Base-by-base conservation (phyloP, 2,113 vertebrate species). In the Paradisaea rubra region DNA sequence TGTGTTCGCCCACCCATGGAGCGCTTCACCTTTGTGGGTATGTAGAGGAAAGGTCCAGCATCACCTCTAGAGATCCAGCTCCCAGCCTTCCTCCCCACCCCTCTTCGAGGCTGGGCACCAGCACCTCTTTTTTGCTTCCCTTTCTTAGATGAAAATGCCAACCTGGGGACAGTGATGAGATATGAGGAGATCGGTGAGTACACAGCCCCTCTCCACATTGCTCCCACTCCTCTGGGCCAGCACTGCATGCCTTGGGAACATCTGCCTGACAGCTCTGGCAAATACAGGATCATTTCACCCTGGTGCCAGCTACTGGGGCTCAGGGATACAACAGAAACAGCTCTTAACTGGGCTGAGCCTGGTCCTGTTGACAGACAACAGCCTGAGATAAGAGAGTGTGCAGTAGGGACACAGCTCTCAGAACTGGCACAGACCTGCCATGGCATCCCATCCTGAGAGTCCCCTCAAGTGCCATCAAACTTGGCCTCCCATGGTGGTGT, bases 121-220 rank as follows among this genome's bases (percentile, higher is more conserved):
- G 17, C 70, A 70, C 19, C 28, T 64, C 70, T 89, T 24, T 93
- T 83, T 93, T 81, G 22, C 73, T 90, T 60, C 57, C n/a, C 64
- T 86, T 83, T 54, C 50, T 66, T 96, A 99, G 99, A 99, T 97
- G 99, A 99, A 95, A 99, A 99, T 4, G 99, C 99, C 50, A 99
- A 99, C 93, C 50, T 99, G 97, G 99, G 99, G 35, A 99, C 99
- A 0, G 98, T 99, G 47, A 98, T 99, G 98, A 98, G 99, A 85
- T 99, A 99, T 5, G 99, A 99, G 95, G 99, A 99, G 97, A 99
- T 99, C 0, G 99, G 99, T 99, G 96, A 99, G 99, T 98, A 49
- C 8, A 3, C 14, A 11, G 17, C 25, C 35, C 15, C 31, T 8
- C 12, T 13, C 52, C 3, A 3, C 11, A 6, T 7, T 1, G 1